Conservation (phyloP, 2,113 vertebrate genomes). For the Willisornis vidua region DNA sequence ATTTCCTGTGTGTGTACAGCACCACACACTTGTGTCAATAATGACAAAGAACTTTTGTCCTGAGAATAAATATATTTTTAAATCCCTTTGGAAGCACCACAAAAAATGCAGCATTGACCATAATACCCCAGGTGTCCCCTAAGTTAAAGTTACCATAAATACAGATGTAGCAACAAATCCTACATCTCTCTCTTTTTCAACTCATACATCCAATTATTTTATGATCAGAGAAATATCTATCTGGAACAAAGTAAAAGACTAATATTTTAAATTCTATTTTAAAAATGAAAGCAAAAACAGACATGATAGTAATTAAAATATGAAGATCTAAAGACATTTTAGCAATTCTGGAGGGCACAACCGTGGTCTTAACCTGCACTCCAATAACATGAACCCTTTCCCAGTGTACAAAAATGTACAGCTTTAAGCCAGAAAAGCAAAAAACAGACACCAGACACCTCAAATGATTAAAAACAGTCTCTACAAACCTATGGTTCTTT, state of each 20-base stretch:
- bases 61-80: not conserved
- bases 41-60: not conserved
- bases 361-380: not conserved
- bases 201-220: not conserved
- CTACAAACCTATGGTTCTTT: not conserved
- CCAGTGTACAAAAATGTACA: not conserved
- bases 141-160: not conserved
- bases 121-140: not conserved
- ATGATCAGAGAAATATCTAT: not conserved
- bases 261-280: not conserved
- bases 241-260: not conserved
- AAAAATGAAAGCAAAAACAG: not conserved
- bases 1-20: not conserved
- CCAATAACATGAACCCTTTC: not conserved
- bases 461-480: not conserved
- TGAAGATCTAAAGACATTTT: not conserved
- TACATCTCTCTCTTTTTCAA: not conserved
- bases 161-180: not conserved
- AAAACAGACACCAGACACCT: not conserved
- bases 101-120: not conserved
- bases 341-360: not conserved
- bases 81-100: not conserved
- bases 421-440: not conserved
- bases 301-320: not conserved
- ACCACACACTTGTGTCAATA: not conserved